Evolutionary conservation across 1,140 invertebrate genomes (phyloP).

Genomic region (Drosophila orena): DNA sequence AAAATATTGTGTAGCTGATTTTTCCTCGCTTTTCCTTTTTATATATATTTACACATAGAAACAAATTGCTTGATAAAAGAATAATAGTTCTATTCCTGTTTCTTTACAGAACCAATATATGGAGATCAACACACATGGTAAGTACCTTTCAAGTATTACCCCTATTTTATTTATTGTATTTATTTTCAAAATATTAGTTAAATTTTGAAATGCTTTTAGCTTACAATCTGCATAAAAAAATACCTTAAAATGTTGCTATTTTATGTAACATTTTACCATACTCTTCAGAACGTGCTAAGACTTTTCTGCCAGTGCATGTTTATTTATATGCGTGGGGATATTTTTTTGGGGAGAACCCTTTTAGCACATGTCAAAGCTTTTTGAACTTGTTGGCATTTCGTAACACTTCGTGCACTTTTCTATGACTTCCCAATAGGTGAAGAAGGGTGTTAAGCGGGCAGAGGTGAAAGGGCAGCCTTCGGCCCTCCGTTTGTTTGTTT

Average conservation of each 20-base stretch:
- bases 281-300: neutral
- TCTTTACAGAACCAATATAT: too few species aligned
- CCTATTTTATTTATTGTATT: neutral
- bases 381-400: conserved; percentile 76
- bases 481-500: conserved; percentile 32
- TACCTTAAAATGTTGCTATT: too few species aligned
- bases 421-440: conserved; percentile 54
- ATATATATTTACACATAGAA: neutral
- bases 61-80: neutral
- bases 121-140: too few species aligned
- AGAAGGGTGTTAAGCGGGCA: neutral
- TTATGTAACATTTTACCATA: neutral
- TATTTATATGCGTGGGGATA: conserved; percentile 25
- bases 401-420: conserved; percentile 73
- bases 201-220: too few species aligned
- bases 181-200: neutral
- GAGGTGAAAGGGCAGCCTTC: conserved; percentile 31
- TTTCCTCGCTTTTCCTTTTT: conserved; percentile 19
- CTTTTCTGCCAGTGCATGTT: conserved; percentile 11
- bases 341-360: conserved; percentile 55
- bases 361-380: conserved; percentile 81
- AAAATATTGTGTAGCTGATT: conserved; percentile 56
- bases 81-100: too few species aligned
- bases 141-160: too few species aligned
- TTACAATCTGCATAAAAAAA: too few species aligned